Evolutionary conservation across 2,113 vertebrate species (phyloP).

Genomic region (Erythrolamprus reginae): DNA sequence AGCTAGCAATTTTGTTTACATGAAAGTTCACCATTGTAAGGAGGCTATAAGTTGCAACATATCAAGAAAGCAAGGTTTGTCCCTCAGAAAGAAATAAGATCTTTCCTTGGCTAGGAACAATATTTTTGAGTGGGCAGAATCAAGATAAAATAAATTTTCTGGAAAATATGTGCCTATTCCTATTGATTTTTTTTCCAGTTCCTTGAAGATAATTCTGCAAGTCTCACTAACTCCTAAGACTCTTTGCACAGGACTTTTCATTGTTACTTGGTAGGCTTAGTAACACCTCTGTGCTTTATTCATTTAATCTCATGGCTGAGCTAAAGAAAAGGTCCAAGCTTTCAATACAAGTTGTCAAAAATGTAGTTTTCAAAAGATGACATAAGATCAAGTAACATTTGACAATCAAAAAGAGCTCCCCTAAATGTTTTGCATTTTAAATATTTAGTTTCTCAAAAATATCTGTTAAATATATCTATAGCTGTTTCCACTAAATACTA

Average conservation of each 20-base stretch:
- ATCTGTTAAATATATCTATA: background rate
- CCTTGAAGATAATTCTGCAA: constrained; percentile 39
- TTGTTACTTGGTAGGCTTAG: constrained; percentile 15
- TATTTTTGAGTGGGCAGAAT: constrained; percentile 32
- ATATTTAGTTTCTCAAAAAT: background rate
- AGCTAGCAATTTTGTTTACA: background rate
- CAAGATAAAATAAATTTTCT: constrained; percentile 19
- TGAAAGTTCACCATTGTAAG: background rate
- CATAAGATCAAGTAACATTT: constrained; percentile 29
- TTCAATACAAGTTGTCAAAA: constrained; percentile 23
- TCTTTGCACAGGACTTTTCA: constrained; percentile 34
- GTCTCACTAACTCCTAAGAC: background rate
- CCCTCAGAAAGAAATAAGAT: constrained; percentile 22
- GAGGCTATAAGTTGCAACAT: background rate
- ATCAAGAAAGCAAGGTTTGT: constrained; percentile 32
- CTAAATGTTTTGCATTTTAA: background rate
- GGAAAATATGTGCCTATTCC: constrained; percentile 46
- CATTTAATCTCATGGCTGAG: constrained; percentile 30
- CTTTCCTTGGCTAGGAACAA: constrained; percentile 7
- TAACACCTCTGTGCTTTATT: constrained; percentile 36
- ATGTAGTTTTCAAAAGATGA: background rate
- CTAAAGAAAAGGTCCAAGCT: constrained; percentile 25
- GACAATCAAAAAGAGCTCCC: background rate
- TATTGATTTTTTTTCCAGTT: constrained; percentile 51
- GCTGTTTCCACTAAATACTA: background rate